Percentiles rank a stretch among this genome's conserved stretches.
Conservation (phyloP, 1,140 invertebrate species). For the Cephus cinctus region DNA sequence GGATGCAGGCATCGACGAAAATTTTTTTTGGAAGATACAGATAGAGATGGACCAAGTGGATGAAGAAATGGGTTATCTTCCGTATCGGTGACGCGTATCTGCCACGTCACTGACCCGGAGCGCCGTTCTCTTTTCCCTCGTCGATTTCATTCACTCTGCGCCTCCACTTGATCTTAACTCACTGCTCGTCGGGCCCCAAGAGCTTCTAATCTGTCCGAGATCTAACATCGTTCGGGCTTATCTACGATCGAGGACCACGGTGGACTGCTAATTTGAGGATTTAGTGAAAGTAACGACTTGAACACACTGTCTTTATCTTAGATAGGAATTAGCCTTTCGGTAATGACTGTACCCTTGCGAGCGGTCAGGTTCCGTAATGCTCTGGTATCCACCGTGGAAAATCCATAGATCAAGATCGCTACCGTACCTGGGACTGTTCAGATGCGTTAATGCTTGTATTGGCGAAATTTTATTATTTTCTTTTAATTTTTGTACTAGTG, state of each 20-base stretch:
- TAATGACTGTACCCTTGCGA: too few species aligned
- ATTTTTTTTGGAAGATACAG: conserved; percentile 7
- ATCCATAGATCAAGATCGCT: too few species aligned
- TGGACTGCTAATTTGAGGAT: conserved; percentile 52
- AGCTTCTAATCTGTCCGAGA: conserved; percentile 34
- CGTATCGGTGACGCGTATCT: conserved; percentile 37
- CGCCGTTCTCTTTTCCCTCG: conserved; percentile 19
- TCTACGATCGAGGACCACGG: conserved; percentile 46
- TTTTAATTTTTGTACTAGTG: too few species aligned
- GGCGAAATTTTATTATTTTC: too few species aligned
- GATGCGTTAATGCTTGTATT: too few species aligned
- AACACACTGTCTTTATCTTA: conserved; percentile 27
- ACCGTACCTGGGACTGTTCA: too few species aligned
- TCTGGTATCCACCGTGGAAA: too few species aligned
- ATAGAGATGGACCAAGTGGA: conserved; percentile 6
- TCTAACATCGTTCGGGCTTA: conserved; percentile 45
- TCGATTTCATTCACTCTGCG: conserved; percentile 3
- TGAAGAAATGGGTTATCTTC: conserved; percentile 13
- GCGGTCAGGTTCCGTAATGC: too few species aligned
- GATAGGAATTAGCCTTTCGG: too few species aligned
- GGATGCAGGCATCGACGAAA: too few species aligned
- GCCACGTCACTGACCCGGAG: conserved; percentile 46
- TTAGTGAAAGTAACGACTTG: conserved; percentile 44
- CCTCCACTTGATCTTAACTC: conserved; percentile 7
- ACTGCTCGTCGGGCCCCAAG: conserved; percentile 11